Conservation (phyloP, 2,113 vertebrate species). For the cattle (Bos taurus) region DNA sequence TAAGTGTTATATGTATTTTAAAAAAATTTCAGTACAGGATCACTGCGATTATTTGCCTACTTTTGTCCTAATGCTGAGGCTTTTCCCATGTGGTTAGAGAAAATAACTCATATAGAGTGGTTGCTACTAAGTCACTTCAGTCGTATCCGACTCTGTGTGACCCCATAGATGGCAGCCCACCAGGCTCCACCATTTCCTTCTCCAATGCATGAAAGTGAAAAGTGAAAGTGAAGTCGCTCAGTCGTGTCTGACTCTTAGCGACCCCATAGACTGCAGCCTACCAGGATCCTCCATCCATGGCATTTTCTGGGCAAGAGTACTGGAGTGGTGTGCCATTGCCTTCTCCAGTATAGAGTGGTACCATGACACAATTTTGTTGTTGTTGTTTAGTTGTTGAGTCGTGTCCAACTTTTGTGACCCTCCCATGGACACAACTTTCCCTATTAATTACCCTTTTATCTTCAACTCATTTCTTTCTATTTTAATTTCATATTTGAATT, state of each 20-base stretch:
- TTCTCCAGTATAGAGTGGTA: background rate
- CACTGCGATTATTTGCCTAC: background rate
- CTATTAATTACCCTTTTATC: slow-evolving; percentile 14
- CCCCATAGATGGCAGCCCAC: too few species aligned
- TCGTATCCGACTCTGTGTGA: too few species aligned
- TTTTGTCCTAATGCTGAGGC: background rate
- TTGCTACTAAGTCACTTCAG: background rate
- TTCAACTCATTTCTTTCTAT: background rate
- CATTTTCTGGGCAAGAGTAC: too few species aligned
- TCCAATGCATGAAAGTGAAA: too few species aligned
- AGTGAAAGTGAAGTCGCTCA: too few species aligned
- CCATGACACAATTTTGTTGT: background rate
- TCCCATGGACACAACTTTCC: background rate
- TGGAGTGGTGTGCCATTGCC: too few species aligned
- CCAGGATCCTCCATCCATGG: too few species aligned
- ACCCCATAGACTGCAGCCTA: too few species aligned
- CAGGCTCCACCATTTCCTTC: too few species aligned
- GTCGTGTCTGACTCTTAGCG: too few species aligned
- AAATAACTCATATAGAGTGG: background rate
- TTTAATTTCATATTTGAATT: background rate
- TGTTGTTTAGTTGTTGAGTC: background rate
- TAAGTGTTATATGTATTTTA: background rate
- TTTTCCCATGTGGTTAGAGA: background rate
- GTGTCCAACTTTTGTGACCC: background rate
- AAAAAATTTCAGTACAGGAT: background rate